phyloP scores from a whole-genome alignment of 2,113 vertebrate species.

The Oncorhynchus masou region DNA sequence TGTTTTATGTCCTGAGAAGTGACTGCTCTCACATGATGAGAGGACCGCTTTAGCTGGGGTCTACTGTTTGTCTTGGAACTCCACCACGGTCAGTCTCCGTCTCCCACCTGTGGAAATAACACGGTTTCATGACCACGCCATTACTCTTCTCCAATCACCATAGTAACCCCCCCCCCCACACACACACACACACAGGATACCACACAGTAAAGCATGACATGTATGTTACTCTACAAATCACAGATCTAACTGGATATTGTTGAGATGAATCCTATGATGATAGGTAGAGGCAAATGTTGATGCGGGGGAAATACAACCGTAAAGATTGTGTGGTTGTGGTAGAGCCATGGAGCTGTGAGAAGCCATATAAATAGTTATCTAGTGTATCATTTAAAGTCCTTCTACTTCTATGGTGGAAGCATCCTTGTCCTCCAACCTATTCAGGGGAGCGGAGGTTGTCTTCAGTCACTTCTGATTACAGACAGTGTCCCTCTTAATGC shows the following conservation, averaged over 20 bases:
- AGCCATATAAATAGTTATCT: too few relatives aligned
- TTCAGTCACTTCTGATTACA: conserved; percentile 17
- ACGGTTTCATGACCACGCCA: not conserved
- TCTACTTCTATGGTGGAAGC: too few relatives aligned
- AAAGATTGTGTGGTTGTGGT: too few relatives aligned
- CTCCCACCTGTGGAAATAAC: conserved; percentile 13
- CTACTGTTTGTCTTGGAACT: conserved; percentile 22
- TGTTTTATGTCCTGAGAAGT: not conserved
- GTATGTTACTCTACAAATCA: not conserved
- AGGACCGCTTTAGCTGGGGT: not conserved
- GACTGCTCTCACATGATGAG: not conserved
- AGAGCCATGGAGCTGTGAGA: too few relatives aligned
- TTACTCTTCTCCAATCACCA: not conserved
- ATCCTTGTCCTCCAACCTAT: too few relatives aligned
- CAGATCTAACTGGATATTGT: not conserved
- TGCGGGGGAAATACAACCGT: too few relatives aligned
- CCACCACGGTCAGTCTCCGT: conserved; percentile 10
- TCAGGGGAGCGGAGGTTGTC: not conserved
- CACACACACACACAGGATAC: not conserved
- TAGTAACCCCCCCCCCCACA: not conserved
- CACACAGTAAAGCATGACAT: not conserved
- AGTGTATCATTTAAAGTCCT: too few relatives aligned
- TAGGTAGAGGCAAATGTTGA: too few relatives aligned
- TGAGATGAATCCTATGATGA: too few relatives aligned
- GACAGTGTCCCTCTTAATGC: not conserved